Percentiles rank a stretch among this genome's conserved stretches.
These are phyloP conservation scores for Spatulosminthurus flaviceps DNA, from an alignment of 2,888 invertebrate genomes.

Conservation along the genomic window DNA sequence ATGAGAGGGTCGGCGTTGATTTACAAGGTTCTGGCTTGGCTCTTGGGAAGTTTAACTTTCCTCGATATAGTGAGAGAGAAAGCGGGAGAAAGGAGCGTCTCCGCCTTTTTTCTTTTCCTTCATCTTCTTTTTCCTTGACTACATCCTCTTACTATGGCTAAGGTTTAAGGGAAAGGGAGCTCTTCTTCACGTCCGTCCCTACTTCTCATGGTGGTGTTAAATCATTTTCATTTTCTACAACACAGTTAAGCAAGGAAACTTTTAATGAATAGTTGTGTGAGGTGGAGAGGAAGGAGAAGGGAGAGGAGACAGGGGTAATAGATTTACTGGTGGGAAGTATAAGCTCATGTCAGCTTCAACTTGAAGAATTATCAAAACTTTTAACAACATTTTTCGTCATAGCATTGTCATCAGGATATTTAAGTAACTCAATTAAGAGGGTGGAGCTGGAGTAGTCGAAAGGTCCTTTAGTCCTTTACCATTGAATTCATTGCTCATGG, in stretches of 20 bases:
- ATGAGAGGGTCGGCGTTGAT: conserved; percentile 14
- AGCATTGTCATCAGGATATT: conserved; percentile 13
- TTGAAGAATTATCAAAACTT: conserved; percentile 26
- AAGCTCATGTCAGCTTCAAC: conserved; percentile 3
- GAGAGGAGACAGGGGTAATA: conserved; percentile 1
- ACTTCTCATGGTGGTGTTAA: neutral
- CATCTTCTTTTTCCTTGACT: neutral
- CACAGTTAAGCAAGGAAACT: conserved; percentile 15
- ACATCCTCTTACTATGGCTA: neutral
- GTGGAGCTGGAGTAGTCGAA: neutral
- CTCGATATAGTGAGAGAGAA: neutral
- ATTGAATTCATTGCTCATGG: too few species aligned
- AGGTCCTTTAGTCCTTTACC: neutral
- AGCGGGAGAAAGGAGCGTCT: neutral
- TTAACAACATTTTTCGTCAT: conserved; percentile 19
- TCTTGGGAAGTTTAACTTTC: conserved; percentile 22
- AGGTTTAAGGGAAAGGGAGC: too few species aligned
- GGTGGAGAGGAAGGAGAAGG: neutral
- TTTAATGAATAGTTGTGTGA: conserved; percentile 22
- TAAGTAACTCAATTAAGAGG: conserved; percentile 18
- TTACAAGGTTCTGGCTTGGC: conserved; percentile 2
- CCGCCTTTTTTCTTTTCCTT: conserved; percentile 8
- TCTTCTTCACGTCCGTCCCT: neutral
- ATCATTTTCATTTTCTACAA: conserved; percentile 20
- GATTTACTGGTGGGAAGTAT: conserved; percentile 17